A percentile compares a stretch with the other conserved stretches of the same genome.
Evolutionary conservation across 2,113 vertebrate species (phyloP).

Genomic region (Malurus cyaneus): DNA sequence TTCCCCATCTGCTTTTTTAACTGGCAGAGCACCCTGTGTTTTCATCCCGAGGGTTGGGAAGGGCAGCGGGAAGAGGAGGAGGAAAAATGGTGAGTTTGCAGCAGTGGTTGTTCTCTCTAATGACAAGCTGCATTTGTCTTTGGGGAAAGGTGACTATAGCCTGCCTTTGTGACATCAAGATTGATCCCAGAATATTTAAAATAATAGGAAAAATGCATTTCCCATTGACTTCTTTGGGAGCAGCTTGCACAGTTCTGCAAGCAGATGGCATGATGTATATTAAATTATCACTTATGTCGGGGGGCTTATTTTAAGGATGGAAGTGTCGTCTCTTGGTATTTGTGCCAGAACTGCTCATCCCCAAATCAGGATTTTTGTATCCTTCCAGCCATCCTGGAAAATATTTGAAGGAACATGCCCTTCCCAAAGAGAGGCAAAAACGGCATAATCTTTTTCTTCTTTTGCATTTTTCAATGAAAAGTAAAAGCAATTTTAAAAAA

Average conservation of each 20-base stretch:
- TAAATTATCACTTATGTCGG: constrained; percentile 67
- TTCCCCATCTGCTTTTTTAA: not conserved
- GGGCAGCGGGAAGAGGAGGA: not conserved
- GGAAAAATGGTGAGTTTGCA: not conserved
- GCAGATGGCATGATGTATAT: constrained; percentile 68
- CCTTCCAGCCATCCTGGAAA: constrained; percentile 9
- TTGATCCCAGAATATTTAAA: not conserved
- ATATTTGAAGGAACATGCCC: not conserved
- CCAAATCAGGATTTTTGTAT: constrained; percentile 30
- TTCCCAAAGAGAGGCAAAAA: not conserved
- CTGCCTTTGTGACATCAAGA: not conserved
- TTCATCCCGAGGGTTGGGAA: not conserved
- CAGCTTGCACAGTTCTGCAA: constrained; percentile 43
- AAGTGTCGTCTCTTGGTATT: constrained; percentile 55
- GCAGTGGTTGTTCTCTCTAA: not conserved
- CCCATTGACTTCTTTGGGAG: constrained; percentile 21
- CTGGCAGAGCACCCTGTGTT: not conserved
- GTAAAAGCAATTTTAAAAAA: not conserved
- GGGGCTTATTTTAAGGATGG: constrained; percentile 66
- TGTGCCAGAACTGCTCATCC: constrained; percentile 65
- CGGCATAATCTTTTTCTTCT: not conserved
- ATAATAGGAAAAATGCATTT: constrained; percentile 13
- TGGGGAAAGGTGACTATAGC: not conserved
- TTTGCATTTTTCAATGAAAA: not conserved
- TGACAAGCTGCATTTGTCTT: not conserved